Conservation (phyloP, 1,140 invertebrate genomes). For the Pentalonia nigronervosa region DNA sequence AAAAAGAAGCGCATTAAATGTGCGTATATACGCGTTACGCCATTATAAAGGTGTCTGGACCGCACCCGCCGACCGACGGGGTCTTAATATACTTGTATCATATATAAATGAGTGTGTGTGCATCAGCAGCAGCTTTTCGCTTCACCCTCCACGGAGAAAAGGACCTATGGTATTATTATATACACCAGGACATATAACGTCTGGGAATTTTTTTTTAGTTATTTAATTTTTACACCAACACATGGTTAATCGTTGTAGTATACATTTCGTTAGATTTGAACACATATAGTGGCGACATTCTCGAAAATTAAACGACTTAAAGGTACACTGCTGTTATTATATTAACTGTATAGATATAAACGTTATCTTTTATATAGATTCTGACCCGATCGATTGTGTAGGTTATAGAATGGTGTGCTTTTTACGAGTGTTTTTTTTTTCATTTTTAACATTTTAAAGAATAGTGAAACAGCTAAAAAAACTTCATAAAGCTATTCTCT, state of each 20-base stretch:
- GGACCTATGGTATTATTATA: neutral
- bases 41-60: constrained; percentile 18
- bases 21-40: neutral
- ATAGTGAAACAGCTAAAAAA: neutral
- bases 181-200: neutral
- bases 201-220: neutral
- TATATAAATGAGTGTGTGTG: neutral
- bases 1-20: neutral
- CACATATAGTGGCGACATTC: neutral
- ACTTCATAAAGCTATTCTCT: neutral
- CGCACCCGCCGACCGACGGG: neutral
- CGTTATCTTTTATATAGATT: neutral
- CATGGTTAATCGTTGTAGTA: neutral
- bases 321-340: neutral
- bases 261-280: neutral
- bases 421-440: neutral
- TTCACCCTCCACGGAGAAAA: neutral
- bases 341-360: neutral
- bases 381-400: neutral
- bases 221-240: neutral
- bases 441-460: neutral
- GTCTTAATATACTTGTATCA: neutral
- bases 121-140: neutral
- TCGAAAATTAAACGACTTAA: neutral
- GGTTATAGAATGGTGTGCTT: neutral